Conservation (phyloP, 2,888 invertebrate genomes). For the Meliscaeva auricollis region DNA sequence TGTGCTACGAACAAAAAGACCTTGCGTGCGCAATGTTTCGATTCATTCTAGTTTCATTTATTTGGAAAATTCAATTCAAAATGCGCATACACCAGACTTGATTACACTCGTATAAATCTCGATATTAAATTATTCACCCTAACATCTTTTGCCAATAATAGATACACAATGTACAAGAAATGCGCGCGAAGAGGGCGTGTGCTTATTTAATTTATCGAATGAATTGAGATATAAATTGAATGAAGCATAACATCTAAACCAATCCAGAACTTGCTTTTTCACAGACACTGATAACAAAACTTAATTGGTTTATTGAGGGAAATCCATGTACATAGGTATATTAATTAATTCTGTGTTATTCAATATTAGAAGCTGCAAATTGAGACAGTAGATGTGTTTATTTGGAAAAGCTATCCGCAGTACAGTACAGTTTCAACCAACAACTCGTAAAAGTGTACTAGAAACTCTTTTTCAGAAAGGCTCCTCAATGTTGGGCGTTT, state of each 20-base stretch:
- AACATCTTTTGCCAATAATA: slow-evolving; percentile 50
- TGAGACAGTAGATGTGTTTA: too few species aligned
- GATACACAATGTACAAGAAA: not conserved
- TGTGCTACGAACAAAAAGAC: not conserved
- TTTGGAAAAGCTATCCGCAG: too few species aligned
- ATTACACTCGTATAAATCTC: slow-evolving; percentile 44
- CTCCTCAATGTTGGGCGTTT: too few species aligned
- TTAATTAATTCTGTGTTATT: too few species aligned
- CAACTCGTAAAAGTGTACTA: too few species aligned
- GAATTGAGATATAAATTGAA: slow-evolving; percentile 32
- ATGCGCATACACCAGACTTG: slow-evolving; percentile 68
- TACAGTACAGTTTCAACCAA: too few species aligned
- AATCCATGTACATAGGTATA: too few species aligned
- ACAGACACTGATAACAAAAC: too few species aligned
- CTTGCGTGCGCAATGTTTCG: slow-evolving; percentile 69
- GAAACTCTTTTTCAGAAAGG: too few species aligned
- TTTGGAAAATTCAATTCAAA: slow-evolving; percentile 32
- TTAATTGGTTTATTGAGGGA: too few species aligned
- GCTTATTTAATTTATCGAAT: slow-evolving; percentile 28
- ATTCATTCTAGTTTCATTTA: slow-evolving; percentile 58
- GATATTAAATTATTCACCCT: slow-evolving; percentile 67
- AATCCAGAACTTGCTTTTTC: not conserved
- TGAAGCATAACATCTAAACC: too few species aligned
- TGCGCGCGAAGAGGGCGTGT: slow-evolving; percentile 52
- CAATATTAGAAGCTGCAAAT: too few species aligned